phyloP scores from a whole-genome alignment of 2,113 vertebrate species.

The Gavialis gangeticus region DNA sequence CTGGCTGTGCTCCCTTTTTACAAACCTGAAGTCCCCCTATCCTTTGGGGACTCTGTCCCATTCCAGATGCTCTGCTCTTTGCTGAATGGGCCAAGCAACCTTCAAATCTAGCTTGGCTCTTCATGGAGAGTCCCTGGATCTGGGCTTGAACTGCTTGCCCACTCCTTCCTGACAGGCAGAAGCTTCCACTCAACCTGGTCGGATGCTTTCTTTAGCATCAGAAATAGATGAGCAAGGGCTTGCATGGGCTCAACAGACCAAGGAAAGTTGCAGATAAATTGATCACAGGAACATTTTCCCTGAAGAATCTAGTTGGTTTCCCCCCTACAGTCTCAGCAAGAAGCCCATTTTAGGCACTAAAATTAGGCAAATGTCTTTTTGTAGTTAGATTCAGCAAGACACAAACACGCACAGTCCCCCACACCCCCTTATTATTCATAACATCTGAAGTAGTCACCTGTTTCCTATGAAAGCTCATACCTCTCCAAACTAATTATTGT shows the following conservation, averaged over 20 bases:
- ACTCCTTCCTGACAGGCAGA: not conserved
- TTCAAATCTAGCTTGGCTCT: not conserved
- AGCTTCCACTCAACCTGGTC: not conserved
- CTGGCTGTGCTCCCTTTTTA: not conserved
- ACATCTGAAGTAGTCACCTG: no score
- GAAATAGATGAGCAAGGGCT: not conserved
- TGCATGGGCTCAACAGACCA: not conserved
- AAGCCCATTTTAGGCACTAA: not conserved
- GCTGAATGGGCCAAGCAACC: not conserved
- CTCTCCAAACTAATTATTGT: no score
- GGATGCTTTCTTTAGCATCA: not conserved
- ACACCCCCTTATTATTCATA: no score
- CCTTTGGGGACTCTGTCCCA: not conserved
- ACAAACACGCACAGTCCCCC: not conserved
- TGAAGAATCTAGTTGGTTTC: not conserved
- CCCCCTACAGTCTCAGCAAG: not conserved
- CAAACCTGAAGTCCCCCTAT: not conserved
- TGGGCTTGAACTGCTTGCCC: not conserved
- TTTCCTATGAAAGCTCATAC: no score
- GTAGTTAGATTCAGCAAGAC: not conserved
- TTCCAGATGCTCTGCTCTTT: not conserved
- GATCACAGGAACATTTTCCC: not conserved
- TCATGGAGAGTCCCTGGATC: not conserved
- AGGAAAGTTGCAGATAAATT: not conserved
- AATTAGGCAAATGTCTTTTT: not conserved